These are phyloP conservation scores for Tragelaphus imberbis DNA, from an alignment of 2,113 vertebrate genomes.

Conservation along the genomic window DNA sequence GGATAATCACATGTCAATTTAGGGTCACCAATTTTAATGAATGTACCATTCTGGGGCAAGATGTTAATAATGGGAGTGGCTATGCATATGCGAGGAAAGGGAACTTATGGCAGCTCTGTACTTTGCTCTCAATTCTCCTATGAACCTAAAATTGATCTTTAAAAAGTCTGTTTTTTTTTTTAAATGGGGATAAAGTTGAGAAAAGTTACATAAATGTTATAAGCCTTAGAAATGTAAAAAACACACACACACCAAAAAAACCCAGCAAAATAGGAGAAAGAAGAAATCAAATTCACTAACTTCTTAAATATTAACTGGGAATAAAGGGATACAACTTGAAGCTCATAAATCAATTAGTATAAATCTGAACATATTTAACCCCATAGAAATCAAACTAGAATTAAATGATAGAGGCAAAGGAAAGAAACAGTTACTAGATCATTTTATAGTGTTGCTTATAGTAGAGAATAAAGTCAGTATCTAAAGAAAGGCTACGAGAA, in stretches of 20 bases:
- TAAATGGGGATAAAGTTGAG: not conserved
- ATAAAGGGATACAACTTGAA: not conserved
- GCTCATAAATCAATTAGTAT: not conserved
- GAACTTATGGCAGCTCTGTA: not conserved
- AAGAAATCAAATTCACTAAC: not conserved
- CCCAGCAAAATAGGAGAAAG: not conserved
- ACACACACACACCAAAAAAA: not conserved
- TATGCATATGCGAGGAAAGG: not conserved
- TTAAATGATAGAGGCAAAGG: not conserved
- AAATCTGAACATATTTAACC: slow-evolving; percentile 1
- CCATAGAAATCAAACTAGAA: not conserved
- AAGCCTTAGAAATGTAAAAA: not conserved
- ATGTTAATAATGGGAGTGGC: not conserved
- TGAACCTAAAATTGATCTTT: not conserved
- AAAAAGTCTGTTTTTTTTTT: not conserved
- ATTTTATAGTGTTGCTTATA: not conserved
- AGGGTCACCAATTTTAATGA: not conserved
- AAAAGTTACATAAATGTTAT: not conserved
- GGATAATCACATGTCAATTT: not conserved
- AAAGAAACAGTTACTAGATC: not conserved
- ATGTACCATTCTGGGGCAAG: not conserved
- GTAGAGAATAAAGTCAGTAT: not conserved
- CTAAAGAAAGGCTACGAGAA: not conserved
- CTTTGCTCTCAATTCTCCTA: not conserved
- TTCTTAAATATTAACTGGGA: not conserved